A percentile compares a stretch with the other conserved stretches of the same genome.
Evolutionary conservation across 2,113 vertebrate genomes (phyloP).

Genomic region (Microcebus lehilahytsara): DNA sequence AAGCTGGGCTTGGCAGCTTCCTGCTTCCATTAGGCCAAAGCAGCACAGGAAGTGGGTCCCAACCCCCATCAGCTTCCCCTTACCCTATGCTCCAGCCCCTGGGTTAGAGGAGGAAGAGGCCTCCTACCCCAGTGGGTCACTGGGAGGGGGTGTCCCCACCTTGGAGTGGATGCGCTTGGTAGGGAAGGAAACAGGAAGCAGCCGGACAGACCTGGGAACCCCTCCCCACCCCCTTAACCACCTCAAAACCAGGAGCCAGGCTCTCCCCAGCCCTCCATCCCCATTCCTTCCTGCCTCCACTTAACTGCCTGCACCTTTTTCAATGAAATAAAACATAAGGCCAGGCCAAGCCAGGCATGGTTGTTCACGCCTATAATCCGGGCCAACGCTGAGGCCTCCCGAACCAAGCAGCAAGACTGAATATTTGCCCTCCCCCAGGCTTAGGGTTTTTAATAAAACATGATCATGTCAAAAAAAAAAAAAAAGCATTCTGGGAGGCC

Average conservation of each 20-base stretch:
- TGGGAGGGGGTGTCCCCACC: neutral
- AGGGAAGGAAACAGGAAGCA: neutral
- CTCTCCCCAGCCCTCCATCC: fast-evolving
- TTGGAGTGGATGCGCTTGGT: neutral
- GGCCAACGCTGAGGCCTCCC: no score
- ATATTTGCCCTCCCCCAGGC: no score
- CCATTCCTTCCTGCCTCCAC: fast-evolving
- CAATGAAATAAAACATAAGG: neutral
- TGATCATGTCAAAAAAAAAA: no score
- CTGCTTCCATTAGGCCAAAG: neutral
- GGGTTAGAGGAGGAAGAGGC: neutral
- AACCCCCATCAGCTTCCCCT: neutral
- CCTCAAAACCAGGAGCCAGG: neutral
- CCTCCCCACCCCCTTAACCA: neutral
- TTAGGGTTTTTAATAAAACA: no score
- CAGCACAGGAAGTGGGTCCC: neutral
- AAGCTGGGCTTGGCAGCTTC: neutral
- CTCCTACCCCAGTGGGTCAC: neutral
- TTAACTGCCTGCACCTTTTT: neutral
- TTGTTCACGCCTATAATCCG: no score
- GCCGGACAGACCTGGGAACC: neutral
- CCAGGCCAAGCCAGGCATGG: neutral
- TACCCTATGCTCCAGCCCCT: neutral
- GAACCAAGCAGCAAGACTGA: no score
- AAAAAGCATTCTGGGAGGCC: no score